Percentiles rank a stretch among this genome's conserved stretches.
phyloP scores from a whole-genome alignment of 2,888 invertebrate species.

The Lepidocyrtinus sp. region DNA sequence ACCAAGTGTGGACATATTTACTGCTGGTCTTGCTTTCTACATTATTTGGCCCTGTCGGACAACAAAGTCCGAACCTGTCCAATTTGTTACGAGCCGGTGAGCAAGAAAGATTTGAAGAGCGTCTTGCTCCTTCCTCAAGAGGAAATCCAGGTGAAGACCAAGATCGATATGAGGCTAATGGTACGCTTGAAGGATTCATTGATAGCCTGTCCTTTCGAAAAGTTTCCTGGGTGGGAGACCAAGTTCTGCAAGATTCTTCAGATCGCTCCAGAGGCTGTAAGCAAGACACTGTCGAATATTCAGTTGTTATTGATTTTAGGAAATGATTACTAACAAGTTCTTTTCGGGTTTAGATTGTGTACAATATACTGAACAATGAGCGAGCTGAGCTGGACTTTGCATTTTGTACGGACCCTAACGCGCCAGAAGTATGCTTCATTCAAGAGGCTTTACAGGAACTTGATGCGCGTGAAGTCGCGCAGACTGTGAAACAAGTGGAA shows the following conservation, averaged over 20 bases:
- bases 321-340: slow-evolving; percentile 53
- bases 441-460: slow-evolving; percentile 86
- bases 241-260: slow-evolving; percentile 63
- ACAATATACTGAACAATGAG: slow-evolving; percentile 82
- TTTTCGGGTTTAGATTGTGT: slow-evolving; percentile 78
- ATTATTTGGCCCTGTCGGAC: slow-evolving; percentile 90
- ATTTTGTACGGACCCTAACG: slow-evolving; percentile 77
- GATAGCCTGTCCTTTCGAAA: slow-evolving; percentile 74
- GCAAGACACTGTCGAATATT: slow-evolving; percentile 26
- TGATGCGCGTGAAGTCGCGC: slow-evolving; percentile 74
- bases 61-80: slow-evolving; percentile 89
- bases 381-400: slow-evolving; percentile 78
- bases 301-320: slow-evolving; percentile 68
- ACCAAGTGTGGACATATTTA: slow-evolving; percentile 96
- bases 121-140: slow-evolving; percentile 77
- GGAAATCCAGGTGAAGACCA: slow-evolving; percentile 78
- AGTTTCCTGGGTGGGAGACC: slow-evolving; percentile 71
- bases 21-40: slow-evolving; percentile 96
- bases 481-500: neutral
- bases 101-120: slow-evolving; percentile 87
- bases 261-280: slow-evolving; percentile 71
- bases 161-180: slow-evolving; percentile 87
- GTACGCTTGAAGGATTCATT: slow-evolving; percentile 82
- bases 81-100: slow-evolving; percentile 89
- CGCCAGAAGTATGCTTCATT: slow-evolving; percentile 88